A percentile compares a stretch with the other conserved stretches of the same genome.
These are phyloP conservation scores for Gonioctena quinquepunctata DNA, from an alignment of 1,140 invertebrate species.

Conservation along the genomic window DNA sequence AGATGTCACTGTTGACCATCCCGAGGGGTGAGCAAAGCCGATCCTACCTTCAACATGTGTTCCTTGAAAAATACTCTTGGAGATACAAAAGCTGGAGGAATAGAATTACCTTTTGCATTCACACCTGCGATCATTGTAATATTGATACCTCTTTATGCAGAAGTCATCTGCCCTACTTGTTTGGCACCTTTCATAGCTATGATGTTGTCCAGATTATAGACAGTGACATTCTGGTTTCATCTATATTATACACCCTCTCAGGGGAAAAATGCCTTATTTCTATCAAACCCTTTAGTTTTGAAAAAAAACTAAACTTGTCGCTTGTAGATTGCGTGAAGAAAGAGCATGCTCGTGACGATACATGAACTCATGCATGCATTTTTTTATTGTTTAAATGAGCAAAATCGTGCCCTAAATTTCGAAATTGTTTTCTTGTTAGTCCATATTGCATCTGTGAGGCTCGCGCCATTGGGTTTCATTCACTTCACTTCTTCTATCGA, in stretches of 20 bases:
- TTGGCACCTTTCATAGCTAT: not conserved
- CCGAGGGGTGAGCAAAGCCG: not conserved
- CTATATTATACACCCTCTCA: slow-evolving; percentile 6
- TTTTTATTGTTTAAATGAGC: no score
- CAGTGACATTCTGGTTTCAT: slow-evolving; percentile 23
- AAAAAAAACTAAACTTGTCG: no score
- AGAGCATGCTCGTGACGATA: no score
- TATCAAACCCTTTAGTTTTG: no score
- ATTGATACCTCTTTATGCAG: slow-evolving; percentile 30
- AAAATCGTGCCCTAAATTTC: no score
- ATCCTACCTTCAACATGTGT: slow-evolving; percentile 21
- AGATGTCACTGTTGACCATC: slow-evolving; percentile 1
- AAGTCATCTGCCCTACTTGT: not conserved
- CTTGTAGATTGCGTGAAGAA: no score
- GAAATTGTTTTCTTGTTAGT: no score
- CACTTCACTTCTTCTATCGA: no score
- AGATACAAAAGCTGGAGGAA: slow-evolving; percentile 47
- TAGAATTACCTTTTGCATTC: slow-evolving; percentile 40
- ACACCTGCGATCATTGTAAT: slow-evolving; percentile 25
- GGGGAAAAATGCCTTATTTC: no score
- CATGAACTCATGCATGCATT: no score
- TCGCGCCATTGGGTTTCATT: no score
- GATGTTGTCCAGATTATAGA: not conserved
- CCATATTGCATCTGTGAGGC: no score
- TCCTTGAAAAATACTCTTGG: slow-evolving; percentile 35